phyloP scores from a whole-genome alignment of 2,113 vertebrate genomes.

The Ophthalmolycus amberensis region DNA sequence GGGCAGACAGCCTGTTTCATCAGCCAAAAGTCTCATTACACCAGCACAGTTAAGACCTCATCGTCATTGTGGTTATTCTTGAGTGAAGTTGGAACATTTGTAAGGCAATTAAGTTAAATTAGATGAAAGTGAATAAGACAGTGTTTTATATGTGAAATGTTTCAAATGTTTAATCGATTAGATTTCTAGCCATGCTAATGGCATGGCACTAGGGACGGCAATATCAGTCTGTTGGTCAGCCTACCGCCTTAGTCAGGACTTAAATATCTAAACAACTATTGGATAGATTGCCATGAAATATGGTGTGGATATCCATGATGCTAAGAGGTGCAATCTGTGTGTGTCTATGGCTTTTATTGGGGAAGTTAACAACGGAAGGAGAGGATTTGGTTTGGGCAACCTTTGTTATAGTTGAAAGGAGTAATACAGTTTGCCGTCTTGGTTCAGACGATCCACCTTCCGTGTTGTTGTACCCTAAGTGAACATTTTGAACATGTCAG shows the following conservation, averaged over 20 bases:
- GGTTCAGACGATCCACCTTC: no score
- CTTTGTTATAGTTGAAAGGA: no score
- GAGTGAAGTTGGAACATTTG: slow-evolving; percentile 3
- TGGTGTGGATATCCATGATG: no score
- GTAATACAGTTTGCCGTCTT: no score
- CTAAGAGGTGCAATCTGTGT: no score
- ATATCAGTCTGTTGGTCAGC: neutral
- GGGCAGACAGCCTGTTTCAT: slow-evolving; percentile 33
- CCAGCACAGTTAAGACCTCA: neutral
- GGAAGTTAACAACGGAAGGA: no score
- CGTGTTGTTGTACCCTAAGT: no score
- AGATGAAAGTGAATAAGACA: neutral
- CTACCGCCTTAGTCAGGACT: neutral
- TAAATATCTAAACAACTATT: neutral
- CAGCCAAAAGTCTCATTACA: slow-evolving; percentile 40
- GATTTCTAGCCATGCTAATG: neutral
- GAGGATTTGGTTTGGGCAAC: no score
- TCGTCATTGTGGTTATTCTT: neutral
- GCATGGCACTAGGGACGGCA: no score
- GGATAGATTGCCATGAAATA: neutral
- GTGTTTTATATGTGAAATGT: neutral
- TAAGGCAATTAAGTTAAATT: neutral
- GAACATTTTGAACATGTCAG: no score
- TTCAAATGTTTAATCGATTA: neutral
- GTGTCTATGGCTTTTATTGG: no score